These are phyloP conservation scores for Clarias platycephalus DNA, from an alignment of 2,797 vertebrate genomes.

Conservation along the genomic window DNA sequence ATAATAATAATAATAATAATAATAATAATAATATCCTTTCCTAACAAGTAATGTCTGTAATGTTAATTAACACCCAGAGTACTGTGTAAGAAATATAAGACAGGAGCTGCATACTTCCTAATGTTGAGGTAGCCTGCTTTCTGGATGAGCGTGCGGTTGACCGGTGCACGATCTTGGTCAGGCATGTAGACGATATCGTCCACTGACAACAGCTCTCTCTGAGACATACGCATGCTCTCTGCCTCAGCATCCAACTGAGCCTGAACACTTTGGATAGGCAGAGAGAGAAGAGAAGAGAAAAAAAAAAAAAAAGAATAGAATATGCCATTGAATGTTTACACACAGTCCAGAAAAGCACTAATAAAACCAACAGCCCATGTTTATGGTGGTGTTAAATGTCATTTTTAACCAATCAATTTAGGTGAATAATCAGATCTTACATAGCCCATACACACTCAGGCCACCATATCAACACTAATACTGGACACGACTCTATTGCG, in stretches of 20 bases:
- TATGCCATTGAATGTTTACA: not conserved
- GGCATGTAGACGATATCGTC: constrained; percentile 89
- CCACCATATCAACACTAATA: not conserved
- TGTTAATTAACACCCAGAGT: not conserved
- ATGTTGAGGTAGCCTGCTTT: constrained; percentile 98
- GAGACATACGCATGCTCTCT: constrained; percentile 85
- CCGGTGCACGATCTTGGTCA: constrained; percentile 81
- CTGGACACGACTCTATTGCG: too few relatives aligned
- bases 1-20: not conserved
- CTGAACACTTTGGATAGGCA: constrained; percentile 78
- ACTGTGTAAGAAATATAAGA: too few relatives aligned
- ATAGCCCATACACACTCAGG: not conserved
- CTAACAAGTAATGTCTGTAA: not conserved
- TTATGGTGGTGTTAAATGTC: not conserved
- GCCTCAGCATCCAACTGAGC: constrained; percentile 86
- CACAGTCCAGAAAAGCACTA: not conserved
- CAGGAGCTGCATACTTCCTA: constrained; percentile 79
- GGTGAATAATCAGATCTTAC: not conserved
- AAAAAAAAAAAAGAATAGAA: not conserved
- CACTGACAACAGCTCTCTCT: constrained; percentile 88
- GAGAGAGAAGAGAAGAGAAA: not conserved
- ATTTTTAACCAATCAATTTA: not conserved
- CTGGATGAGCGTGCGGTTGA: constrained; percentile 93
- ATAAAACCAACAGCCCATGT: not conserved
- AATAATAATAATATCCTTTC: not conserved